Conservation (phyloP, 2,888 invertebrate genomes). For the Plagiodera versicolora region DNA sequence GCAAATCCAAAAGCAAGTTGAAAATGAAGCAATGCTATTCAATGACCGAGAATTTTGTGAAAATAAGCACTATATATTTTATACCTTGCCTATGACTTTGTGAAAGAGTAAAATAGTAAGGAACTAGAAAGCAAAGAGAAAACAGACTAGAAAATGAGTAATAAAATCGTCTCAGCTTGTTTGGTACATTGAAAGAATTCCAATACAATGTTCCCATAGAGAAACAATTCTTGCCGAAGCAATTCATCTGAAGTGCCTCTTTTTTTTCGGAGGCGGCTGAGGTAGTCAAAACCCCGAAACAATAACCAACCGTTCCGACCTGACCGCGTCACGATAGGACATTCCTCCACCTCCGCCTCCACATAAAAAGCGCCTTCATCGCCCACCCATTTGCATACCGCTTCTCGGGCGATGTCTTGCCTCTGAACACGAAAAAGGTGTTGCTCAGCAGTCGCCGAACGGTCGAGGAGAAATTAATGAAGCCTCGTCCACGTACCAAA, state of each 20-base stretch:
- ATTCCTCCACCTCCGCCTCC: constrained; percentile 15
- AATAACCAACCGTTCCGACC: constrained; percentile 32
- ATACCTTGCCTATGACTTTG: too few relatives aligned
- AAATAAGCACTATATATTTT: too few relatives aligned
- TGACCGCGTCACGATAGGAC: constrained; percentile 14
- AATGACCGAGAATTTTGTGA: too few relatives aligned
- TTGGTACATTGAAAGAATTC: too few relatives aligned
- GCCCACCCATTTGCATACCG: constrained; percentile 53
- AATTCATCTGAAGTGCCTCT: not conserved
- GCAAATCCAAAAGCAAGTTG: too few relatives aligned
- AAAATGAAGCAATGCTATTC: too few relatives aligned
- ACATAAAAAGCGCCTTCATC: constrained; percentile 22
- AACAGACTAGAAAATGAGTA: too few relatives aligned
- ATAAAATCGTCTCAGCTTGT: too few relatives aligned
- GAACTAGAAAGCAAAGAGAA: too few relatives aligned
- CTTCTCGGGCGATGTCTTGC: constrained; percentile 50
- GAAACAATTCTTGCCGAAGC: constrained; percentile 31
- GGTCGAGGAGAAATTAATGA: constrained; percentile 53
- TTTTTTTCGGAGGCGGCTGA: constrained; percentile 34
- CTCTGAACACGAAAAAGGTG: constrained; percentile 57
- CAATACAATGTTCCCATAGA: constrained; percentile 35
- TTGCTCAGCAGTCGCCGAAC: constrained; percentile 43
- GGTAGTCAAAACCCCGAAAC: constrained; percentile 34
- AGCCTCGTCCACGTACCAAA: constrained; percentile 54
- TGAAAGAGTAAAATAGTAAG: too few relatives aligned